Base-by-base conservation (phyloP, 1,140 invertebrate genomes). In the Neodiprion fabricii region DNA sequence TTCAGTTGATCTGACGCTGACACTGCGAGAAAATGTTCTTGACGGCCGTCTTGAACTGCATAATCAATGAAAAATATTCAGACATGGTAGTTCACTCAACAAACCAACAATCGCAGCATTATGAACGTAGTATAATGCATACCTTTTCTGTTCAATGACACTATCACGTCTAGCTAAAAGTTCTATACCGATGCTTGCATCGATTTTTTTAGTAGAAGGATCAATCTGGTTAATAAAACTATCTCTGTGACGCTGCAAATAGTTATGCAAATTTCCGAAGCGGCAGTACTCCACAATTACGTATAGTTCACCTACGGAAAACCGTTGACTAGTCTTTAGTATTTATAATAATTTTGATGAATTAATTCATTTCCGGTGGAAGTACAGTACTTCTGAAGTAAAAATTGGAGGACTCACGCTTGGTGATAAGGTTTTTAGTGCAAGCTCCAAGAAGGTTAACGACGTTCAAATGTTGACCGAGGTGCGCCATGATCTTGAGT, bases 261-360 rank as follows among this genome's bases (percentile, higher is more conserved):
- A 98, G 83, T 96, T 94, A 74, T 97, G 93, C 4, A 99, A 89
- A 88, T 97, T 98, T 11, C 97, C 97, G 84, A 93, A 96, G 61
- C 93, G 92, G 83, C 97, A 98, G 85, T 95, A 98, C 82, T 99
- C 97, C n/a, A 98, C 96, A 77, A 98, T 95, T 0, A 98, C 95
- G 76, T 95, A 88, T 17, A 97, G 81, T 87, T 97, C 95, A 40
- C 93, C 95, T 96, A 80, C 71, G 90, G 8, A 61, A 7, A 4
- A 40, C 2, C 28, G 28, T 40, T 40, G 4, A 40, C 28, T 40
- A 5, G 28, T 40, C 28, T 40, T 40, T 5, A 40, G 28, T 40
- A 5, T 40, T 40, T 4, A 5, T 40, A 40, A 5, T 40, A 40
- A 40, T 40, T 40, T 40, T 40, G 0, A 40, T 40, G 28, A 40